Conservation (phyloP, 2,113 vertebrate species). For the Pollimyrus isidori region DNA sequence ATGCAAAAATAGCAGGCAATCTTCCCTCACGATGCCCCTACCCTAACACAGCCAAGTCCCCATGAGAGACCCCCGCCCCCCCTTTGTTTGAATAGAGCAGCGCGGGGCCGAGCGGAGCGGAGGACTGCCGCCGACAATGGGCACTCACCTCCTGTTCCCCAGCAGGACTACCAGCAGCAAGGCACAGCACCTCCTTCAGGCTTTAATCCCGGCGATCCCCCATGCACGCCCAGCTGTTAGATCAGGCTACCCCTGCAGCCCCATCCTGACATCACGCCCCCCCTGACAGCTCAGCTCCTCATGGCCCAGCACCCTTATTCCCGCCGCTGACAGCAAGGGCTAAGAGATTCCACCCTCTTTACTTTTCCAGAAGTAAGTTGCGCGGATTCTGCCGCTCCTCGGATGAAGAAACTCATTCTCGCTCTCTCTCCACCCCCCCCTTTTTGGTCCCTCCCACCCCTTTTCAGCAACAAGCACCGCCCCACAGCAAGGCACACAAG, state of each 20-base stretch:
- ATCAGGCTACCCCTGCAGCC: constrained; percentile 29
- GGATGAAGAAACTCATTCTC: constrained; percentile 36
- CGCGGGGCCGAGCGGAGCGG: constrained; percentile 6
- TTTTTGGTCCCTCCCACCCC: constrained; percentile 22
- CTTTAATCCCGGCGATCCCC: constrained; percentile 29
- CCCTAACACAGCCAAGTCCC: background rate
- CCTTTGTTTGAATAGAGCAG: constrained; percentile 25
- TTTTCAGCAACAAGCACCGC: constrained; percentile 31
- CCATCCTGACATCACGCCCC: constrained; percentile 36
- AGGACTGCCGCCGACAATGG: constrained; percentile 11
- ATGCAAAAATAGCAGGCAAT: constrained; percentile 8
- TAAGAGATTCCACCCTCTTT: constrained; percentile 24
- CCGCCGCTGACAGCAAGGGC: background rate
- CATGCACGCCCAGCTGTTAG: constrained; percentile 27
- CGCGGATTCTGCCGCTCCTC: constrained; percentile 11
- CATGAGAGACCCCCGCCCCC: background rate
- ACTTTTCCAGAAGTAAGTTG: constrained; percentile 28
- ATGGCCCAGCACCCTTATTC: constrained; percentile 22
- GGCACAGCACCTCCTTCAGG: constrained; percentile 21
- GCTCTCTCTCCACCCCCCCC: constrained; percentile 30
- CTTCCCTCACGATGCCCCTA: background rate
- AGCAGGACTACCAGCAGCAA: constrained; percentile 26
- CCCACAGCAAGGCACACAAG: constrained; percentile 22
- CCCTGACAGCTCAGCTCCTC: constrained; percentile 18
- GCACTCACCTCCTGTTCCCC: constrained; percentile 33